Evolutionary conservation across 2,113 vertebrate species (phyloP).

Genomic region (Zeus faber): DNA sequence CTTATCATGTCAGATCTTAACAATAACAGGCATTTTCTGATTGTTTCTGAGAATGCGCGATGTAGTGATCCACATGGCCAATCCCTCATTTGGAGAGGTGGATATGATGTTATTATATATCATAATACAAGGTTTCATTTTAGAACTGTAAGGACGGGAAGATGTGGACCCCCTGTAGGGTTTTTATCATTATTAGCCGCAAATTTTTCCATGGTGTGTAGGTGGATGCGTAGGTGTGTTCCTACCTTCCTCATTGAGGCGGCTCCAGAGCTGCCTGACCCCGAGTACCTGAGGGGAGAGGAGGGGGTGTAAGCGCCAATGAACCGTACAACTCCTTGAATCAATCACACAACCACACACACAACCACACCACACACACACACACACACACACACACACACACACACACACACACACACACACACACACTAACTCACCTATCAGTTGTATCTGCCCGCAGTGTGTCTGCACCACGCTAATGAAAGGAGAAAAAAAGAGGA

Average conservation of each 20-base stretch:
- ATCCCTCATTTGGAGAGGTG: no score
- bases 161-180: no score
- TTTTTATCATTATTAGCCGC: no score
- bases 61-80: no score
- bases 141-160: no score
- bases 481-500: slow-evolving; percentile 2
- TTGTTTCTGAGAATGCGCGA: no score
- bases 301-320: slow-evolving; percentile 10
- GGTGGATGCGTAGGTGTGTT: slow-evolving; percentile 6
- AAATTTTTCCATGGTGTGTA: no score
- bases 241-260: slow-evolving; percentile 88
- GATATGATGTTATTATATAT: no score
- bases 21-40: no score
- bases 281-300: slow-evolving; percentile 74
- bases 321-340: neutral
- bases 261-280: slow-evolving; percentile 79
- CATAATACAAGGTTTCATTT: no score
- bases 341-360: slow-evolving; percentile 5
- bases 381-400: neutral
- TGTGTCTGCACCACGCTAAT: slow-evolving; percentile 63
- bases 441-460: slow-evolving; percentile 66
- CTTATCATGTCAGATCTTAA: no score
- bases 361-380: neutral
- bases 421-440: slow-evolving; percentile 43
- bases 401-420: slow-evolving; percentile 11